Conservation (phyloP, 2,797 vertebrate genomes). For the Bradypodion ventrale region DNA sequence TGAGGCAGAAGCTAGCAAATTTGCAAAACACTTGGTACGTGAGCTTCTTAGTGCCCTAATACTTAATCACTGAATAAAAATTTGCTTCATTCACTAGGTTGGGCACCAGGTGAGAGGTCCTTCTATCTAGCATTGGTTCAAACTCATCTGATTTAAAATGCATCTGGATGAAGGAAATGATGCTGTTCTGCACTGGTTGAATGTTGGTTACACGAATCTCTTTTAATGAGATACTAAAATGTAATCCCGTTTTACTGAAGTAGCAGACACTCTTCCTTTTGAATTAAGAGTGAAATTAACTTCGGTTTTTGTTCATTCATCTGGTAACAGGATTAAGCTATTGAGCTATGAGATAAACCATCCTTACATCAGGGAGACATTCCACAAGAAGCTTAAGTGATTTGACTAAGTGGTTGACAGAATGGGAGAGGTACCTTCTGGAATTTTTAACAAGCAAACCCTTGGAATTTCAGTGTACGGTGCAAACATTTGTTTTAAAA, state of each 20-base stretch:
- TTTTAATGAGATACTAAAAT: background rate
- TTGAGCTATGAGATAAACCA: conserved; percentile 39
- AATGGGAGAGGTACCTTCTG: background rate
- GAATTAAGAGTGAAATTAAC: conserved; percentile 38
- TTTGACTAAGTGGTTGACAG: conserved; percentile 13
- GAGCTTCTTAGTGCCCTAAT: conserved; percentile 19
- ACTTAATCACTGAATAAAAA: background rate
- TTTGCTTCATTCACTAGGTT: conserved; percentile 1
- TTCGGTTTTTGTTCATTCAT: conserved; percentile 15
- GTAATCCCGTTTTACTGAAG: conserved; percentile 12
- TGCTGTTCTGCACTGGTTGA: background rate
- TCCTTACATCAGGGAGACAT: conserved; percentile 25
- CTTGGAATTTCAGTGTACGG: too few species aligned
- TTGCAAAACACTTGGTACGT: conserved; percentile 37
- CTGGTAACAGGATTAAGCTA: conserved; percentile 32
- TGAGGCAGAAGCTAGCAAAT: conserved; percentile 16
- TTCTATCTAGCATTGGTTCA: background rate
- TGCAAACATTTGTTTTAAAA: too few species aligned
- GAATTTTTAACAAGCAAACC: conserved; percentile 3
- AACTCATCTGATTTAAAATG: background rate
- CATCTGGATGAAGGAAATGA: background rate
- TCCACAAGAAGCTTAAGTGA: conserved; percentile 31
- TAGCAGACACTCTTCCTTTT: conserved; percentile 32
- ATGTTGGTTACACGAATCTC: background rate
- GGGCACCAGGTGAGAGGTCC: background rate